Conservation (phyloP, 1,140 invertebrate genomes). For the Drosophila murphyi region DNA sequence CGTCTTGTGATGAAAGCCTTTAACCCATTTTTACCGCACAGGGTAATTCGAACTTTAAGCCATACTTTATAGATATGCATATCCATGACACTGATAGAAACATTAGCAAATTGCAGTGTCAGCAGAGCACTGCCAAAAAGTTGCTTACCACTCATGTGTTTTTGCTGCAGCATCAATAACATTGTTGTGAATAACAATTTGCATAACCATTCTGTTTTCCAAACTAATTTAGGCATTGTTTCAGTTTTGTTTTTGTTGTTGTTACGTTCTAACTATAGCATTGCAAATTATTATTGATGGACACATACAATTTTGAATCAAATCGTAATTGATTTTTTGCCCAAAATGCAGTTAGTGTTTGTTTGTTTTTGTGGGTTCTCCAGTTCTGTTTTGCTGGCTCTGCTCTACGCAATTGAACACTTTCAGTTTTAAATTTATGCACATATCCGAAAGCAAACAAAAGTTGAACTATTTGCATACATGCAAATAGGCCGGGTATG, state of each 20-base stretch:
- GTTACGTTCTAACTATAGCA: constrained; percentile 24
- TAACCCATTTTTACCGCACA: too few species aligned
- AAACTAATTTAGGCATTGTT: constrained; percentile 58
- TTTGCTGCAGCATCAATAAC: constrained; percentile 56
- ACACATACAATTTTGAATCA: constrained; percentile 34
- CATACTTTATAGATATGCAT: constrained; percentile 10
- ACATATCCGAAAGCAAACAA: constrained; percentile 30
- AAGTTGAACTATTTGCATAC: constrained; percentile 51
- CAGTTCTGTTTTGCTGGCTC: constrained; percentile 15
- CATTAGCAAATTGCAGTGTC: constrained; percentile 37
- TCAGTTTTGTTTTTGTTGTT: constrained; percentile 28
- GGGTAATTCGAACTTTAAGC: background rate
- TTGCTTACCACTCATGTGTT: constrained; percentile 57
- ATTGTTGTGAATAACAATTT: constrained; percentile 65
- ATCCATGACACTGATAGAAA: constrained; percentile 6
- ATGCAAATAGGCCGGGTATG: constrained; percentile 15
- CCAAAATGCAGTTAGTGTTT: constrained; percentile 25
- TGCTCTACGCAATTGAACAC: constrained; percentile 60
- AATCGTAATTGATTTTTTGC: constrained; percentile 57
- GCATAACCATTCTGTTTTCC: constrained; percentile 38
- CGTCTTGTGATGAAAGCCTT: too few species aligned
- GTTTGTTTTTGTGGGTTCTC: constrained; percentile 35
- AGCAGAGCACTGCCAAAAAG: background rate
- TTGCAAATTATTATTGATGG: constrained; percentile 37
- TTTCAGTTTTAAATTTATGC: constrained; percentile 43